phyloP scores from a whole-genome alignment of 2,113 vertebrate genomes.

The Vidua chalybeata region DNA sequence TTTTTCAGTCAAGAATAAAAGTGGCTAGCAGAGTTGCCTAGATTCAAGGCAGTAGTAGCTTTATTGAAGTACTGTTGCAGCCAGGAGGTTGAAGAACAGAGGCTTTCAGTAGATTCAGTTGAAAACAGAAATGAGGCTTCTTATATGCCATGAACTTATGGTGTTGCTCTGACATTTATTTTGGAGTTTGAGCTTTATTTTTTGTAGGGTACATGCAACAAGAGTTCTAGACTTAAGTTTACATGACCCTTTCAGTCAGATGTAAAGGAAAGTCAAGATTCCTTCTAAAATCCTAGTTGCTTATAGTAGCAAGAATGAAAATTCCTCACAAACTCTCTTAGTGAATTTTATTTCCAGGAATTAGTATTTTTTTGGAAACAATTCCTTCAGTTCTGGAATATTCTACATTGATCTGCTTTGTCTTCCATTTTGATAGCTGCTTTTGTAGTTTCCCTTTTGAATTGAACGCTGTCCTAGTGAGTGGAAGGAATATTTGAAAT shows the following conservation, averaged over 20 bases:
- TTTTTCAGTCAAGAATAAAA: neutral
- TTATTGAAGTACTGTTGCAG: neutral
- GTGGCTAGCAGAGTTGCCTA: neutral
- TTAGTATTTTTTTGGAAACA: neutral
- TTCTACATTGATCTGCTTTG: neutral
- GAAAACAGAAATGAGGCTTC: neutral
- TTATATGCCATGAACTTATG: neutral
- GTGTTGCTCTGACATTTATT: neutral
- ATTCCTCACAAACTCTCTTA: neutral
- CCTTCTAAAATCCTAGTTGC: neutral
- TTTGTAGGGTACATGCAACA: neutral
- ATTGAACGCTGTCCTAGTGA: neutral
- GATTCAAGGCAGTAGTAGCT: neutral
- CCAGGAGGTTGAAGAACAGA: neutral
- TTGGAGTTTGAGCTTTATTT: neutral
- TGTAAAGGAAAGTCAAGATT: neutral
- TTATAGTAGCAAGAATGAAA: neutral
- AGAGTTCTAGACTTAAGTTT: neutral
- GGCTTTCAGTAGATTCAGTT: neutral
- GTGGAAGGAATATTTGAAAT: neutral
- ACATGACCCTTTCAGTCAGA: neutral
- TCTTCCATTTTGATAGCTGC: neutral
- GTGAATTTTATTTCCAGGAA: neutral
- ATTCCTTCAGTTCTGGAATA: neutral
- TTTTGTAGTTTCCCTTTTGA: neutral